Conservation (phyloP, 2,888 invertebrate species). For the Mantis religiosa region DNA sequence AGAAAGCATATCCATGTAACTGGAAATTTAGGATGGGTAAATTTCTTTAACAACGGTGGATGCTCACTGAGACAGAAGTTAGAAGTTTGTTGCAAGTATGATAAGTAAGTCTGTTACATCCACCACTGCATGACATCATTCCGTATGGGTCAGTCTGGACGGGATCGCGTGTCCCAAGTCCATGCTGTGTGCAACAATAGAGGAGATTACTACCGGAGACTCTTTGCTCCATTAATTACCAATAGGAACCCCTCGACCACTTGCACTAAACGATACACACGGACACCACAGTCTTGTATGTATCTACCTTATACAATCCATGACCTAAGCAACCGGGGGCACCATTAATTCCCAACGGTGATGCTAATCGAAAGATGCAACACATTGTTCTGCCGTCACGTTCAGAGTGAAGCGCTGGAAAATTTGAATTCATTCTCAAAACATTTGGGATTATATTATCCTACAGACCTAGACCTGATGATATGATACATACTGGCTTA, state of each 20-base stretch:
- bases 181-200: background rate
- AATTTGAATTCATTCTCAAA: background rate
- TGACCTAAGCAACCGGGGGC: background rate
- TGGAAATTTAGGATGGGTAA: no score
- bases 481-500: no score
- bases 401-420: background rate
- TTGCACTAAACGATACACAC: background rate
- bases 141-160: background rate
- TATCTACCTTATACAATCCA: background rate
- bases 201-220: background rate
- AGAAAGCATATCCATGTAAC: no score
- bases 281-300: background rate
- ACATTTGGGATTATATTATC: no score
- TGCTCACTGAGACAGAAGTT: no score
- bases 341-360: background rate
- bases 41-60: no score
- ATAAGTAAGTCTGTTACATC: background rate
- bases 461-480: no score
- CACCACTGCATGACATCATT: background rate
- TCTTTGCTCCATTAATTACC: constrained; percentile 26
- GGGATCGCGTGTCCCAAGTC: background rate
- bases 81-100: no score
- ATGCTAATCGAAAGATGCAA: background rate
- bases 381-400: background rate
- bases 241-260: constrained; percentile 11